Base-by-base conservation (phyloP, 2,113 vertebrate species). In the Oostethus manadensis region DNA sequence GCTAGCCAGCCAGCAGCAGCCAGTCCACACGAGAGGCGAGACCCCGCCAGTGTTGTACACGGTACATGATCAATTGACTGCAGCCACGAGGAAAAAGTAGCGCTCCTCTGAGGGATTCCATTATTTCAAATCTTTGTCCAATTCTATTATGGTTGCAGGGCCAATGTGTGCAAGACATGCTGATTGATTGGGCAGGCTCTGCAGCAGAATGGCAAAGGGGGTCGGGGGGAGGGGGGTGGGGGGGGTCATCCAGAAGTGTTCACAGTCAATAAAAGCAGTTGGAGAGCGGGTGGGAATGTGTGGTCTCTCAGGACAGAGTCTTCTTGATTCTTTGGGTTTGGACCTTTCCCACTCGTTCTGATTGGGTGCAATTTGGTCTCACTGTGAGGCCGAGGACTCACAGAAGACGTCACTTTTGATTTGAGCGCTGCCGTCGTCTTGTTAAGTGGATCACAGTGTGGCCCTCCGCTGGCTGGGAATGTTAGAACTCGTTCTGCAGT, bases 81-180 rank as follows among this genome's bases (percentile, higher is more conserved):
- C 70, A 76, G 69, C 76, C 73, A 78, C 17, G 69, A 70, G 79
- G 73, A 60, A 74, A 71, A 77, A 64, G 17, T 59, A 51, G 74
- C 70, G 66, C 56, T 78, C 74, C 59, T 58, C 54, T 23, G 74
- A 63, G 74, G 79, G 66, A 62, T 26, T 63, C 44, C 15, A 61
- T 80, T 81, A 70, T 79, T 83, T 83, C 74, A 85, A 71, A 74
- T 85, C 77, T 87, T 84, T 79, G 72, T 82, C 74, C 77, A 84
- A 78, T 83, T 82, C 82, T 75, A 68, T 71, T 68, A 63, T n/a
- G 66, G 68, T 75, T 29, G 49, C 56, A 57, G 56, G 51, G 61
- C n/a, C 48, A 42, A 17, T 1, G 20, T 53, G 51, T 7, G 40
- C 16, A 44, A 53, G 22, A 42, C 61, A 64, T 56, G 58, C 46